Conservation (phyloP, 2,888 invertebrate genomes). For the Xestia ashworthii region DNA sequence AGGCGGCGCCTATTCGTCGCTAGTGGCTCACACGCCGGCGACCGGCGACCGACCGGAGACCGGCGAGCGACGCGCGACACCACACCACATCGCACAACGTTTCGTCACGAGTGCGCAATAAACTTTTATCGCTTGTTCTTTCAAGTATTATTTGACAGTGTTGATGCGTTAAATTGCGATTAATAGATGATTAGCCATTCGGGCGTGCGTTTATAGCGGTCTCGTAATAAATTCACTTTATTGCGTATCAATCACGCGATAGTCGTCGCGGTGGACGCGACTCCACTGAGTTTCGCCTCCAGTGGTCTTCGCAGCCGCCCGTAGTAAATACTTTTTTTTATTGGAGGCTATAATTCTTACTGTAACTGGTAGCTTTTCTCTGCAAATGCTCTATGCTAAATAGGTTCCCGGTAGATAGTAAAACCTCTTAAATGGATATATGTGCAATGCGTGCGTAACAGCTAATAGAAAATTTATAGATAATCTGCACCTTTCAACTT, state of each 20-base stretch:
- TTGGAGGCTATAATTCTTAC: slow-evolving; percentile 64
- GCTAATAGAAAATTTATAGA: slow-evolving; percentile 20
- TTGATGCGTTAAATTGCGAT: slow-evolving; percentile 88
- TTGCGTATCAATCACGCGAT: slow-evolving; percentile 85
- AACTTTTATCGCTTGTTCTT: slow-evolving; percentile 85
- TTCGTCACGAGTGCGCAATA: slow-evolving; percentile 75
- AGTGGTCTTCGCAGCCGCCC: slow-evolving; percentile 57
- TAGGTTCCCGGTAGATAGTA: slow-evolving; percentile 48
- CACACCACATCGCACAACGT: slow-evolving; percentile 58
- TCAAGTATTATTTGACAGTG: slow-evolving; percentile 87
- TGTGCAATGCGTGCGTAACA: slow-evolving; percentile 1
- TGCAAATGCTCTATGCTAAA: slow-evolving; percentile 64
- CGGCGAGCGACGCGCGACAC: slow-evolving; percentile 49
- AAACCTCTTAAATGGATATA: slow-evolving; percentile 32
- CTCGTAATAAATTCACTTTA: slow-evolving; percentile 87
- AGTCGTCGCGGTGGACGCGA: slow-evolving; percentile 65
- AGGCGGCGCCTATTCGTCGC: slow-evolving; percentile 70
- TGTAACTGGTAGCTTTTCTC: slow-evolving; percentile 60
- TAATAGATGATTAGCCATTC: slow-evolving; percentile 88
- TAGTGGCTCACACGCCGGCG: slow-evolving; percentile 57
- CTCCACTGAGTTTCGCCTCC: slow-evolving; percentile 61
- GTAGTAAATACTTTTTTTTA: slow-evolving; percentile 71
- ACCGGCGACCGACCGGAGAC: slow-evolving; percentile 24
- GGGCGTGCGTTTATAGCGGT: slow-evolving; percentile 83
- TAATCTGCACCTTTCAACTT: slow-evolving; percentile 16